Evolutionary conservation across 2,888 invertebrate species (phyloP).

Genomic region (Blastobasis adustella): DNA sequence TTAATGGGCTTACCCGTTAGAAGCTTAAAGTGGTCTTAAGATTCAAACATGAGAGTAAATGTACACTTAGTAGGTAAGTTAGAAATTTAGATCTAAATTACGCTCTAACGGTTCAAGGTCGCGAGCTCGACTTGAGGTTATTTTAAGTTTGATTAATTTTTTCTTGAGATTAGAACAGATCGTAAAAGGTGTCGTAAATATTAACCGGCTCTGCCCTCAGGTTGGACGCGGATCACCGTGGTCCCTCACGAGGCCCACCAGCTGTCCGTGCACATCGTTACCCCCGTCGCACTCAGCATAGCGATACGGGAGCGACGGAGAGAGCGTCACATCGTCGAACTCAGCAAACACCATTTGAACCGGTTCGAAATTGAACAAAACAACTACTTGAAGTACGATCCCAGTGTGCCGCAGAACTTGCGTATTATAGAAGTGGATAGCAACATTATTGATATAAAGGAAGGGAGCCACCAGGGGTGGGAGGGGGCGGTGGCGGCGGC

Average conservation of each 20-base stretch:
- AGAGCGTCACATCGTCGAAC: constrained; percentile 51
- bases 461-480: constrained; percentile 35
- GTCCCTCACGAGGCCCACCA: constrained; percentile 58
- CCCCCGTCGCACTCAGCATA: constrained; percentile 47
- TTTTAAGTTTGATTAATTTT: too few relatives aligned
- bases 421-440: constrained; percentile 60
- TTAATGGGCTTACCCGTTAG: too few relatives aligned
- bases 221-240: constrained; percentile 56
- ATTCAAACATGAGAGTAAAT: too few relatives aligned
- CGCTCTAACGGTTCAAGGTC: too few relatives aligned
- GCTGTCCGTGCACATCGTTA: constrained; percentile 49
- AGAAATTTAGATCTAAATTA: too few relatives aligned
- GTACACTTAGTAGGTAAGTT: too few relatives aligned
- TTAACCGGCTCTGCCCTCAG: constrained; percentile 19
- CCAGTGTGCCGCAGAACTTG: constrained; percentile 58
- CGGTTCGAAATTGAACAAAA: constrained; percentile 43
- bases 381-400: constrained; percentile 61
- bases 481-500: constrained; percentile 55
- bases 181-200: too few relatives aligned
- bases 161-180: too few relatives aligned
- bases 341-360: constrained; percentile 44
- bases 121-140: too few relatives aligned
- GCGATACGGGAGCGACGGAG: constrained; percentile 51
- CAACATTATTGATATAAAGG: constrained; percentile 58
- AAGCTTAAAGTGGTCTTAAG: too few relatives aligned